Evolutionary conservation across 2,888 invertebrate genomes (phyloP).

Genomic region (Vanessa cardui): DNA sequence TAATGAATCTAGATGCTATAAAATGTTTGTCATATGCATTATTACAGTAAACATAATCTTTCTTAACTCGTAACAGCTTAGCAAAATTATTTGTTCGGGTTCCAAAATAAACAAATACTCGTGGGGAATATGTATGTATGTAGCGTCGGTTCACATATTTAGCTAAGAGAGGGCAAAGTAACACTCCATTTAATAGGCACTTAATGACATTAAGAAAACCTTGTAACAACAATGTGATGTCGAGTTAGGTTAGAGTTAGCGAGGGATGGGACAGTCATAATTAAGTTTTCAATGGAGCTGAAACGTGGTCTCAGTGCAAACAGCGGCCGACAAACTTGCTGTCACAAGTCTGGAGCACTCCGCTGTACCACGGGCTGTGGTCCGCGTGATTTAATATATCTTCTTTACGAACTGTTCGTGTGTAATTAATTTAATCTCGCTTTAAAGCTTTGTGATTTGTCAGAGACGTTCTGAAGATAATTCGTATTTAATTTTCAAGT

Average conservation of each 20-base stretch:
- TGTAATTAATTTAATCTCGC: slow-evolving; percentile 39
- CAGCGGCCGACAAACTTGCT: slow-evolving; percentile 53
- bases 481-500: too few species aligned
- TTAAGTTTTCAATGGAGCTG: slow-evolving; percentile 69
- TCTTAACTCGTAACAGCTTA: slow-evolving; percentile 2
- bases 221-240: slow-evolving; percentile 43
- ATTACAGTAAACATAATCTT: slow-evolving; percentile 8
- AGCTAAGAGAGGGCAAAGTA: slow-evolving; percentile 47
- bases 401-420: slow-evolving; percentile 40
- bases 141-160: slow-evolving; percentile 47
- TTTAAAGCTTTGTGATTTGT: slow-evolving; percentile 1
- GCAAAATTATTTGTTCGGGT: slow-evolving; percentile 26
- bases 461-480: too few species aligned
- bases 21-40: background rate
- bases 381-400: slow-evolving; percentile 54
- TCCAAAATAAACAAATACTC: slow-evolving; percentile 25
- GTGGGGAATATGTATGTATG: slow-evolving; percentile 22
- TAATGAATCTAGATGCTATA: background rate
- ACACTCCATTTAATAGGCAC: slow-evolving; percentile 51
- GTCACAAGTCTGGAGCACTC: slow-evolving; percentile 42
- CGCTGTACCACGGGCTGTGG: slow-evolving; percentile 35
- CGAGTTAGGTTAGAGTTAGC: slow-evolving; percentile 46
- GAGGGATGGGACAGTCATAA: slow-evolving; percentile 54
- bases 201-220: slow-evolving; percentile 60
- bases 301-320: slow-evolving; percentile 66